Conservation (phyloP, 2,797 vertebrate species). For the Aldrovandia affinis region DNA sequence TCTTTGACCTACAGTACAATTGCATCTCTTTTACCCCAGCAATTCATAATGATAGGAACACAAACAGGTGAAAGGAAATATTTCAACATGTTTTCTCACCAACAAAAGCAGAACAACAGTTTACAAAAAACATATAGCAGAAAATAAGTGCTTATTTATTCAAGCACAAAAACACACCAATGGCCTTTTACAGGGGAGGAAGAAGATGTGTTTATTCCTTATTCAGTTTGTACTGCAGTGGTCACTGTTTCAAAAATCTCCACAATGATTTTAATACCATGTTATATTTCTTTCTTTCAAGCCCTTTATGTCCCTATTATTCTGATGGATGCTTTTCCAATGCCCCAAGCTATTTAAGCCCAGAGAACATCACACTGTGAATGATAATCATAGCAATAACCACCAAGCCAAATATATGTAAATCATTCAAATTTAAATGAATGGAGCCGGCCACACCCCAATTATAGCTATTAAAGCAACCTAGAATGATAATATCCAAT, state of each 20-base stretch:
- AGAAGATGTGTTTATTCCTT: neutral
- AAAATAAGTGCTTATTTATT: neutral
- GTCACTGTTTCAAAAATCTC: neutral
- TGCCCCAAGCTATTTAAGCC: neutral
- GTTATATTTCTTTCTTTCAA: neutral
- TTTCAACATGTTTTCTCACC: neutral
- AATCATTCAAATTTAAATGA: neutral
- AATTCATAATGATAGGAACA: constrained; percentile 6
- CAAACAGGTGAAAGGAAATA: constrained; percentile 11
- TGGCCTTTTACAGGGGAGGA: neutral
- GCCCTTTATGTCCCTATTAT: neutral
- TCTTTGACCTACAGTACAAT: constrained; percentile 28
- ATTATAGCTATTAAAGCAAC: neutral
- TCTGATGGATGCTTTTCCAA: neutral
- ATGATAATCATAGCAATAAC: neutral
- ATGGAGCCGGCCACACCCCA: neutral
- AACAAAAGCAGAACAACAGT: neutral
- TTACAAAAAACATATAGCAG: neutral
- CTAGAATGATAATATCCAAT: neutral
- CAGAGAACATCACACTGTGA: neutral
- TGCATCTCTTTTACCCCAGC: constrained; percentile 14
- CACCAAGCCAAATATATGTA: neutral
- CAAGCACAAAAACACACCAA: neutral
- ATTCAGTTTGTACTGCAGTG: neutral
- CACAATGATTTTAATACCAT: neutral